Evolutionary conservation across 2,113 vertebrate species (phyloP).

Genomic region (Nesoenas mayeri): DNA sequence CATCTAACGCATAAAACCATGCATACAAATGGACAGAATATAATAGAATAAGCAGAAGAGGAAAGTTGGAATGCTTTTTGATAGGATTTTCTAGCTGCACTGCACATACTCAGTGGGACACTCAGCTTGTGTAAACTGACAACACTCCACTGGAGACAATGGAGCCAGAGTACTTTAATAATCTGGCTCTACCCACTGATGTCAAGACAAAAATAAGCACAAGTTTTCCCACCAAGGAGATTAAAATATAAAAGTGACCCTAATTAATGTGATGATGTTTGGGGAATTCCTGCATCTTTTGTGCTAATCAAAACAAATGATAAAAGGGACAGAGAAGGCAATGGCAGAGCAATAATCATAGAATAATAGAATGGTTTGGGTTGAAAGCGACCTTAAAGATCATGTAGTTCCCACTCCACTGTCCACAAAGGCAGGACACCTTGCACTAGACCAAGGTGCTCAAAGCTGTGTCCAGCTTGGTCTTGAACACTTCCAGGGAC

Average conservation of each 20-base stretch:
- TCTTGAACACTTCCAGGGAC: no score
- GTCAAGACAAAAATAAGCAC: background rate
- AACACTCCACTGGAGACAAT: background rate
- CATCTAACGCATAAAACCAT: background rate
- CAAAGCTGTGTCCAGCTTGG: no score
- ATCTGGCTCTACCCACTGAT: background rate
- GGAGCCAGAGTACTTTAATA: background rate
- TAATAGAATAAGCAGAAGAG: constrained; percentile 17
- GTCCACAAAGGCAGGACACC: no score
- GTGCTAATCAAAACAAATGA: background rate
- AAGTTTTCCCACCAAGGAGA: background rate
- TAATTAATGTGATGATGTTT: background rate
- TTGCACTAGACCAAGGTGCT: no score
- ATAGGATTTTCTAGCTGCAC: constrained; percentile 13
- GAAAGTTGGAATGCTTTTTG: constrained; percentile 6
- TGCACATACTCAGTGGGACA: background rate
- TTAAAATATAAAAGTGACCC: constrained; percentile 6
- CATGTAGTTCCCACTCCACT: no score
- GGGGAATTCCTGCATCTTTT: background rate
- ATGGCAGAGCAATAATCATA: background rate
- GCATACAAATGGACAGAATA: background rate
- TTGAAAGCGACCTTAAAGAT: no score
- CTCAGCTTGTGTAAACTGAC: background rate
- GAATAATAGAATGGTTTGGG: no score
- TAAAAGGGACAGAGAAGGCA: constrained; percentile 2